Evolutionary conservation across 2,113 vertebrate genomes (phyloP).

Genomic region (Laticauda colubrina): DNA sequence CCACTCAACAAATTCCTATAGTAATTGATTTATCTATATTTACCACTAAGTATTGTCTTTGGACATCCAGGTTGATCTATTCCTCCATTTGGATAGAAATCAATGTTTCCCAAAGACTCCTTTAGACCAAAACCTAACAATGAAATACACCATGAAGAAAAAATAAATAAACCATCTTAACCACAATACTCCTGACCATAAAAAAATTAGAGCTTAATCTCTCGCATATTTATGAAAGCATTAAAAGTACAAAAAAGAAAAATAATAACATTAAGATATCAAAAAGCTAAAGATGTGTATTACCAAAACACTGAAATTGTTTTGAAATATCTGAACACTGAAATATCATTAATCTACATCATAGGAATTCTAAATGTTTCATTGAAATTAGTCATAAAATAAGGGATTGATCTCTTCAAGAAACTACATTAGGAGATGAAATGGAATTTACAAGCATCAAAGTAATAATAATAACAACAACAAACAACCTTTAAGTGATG

Average conservation of each 20-base stretch:
- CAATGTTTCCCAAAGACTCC: slow-evolving; percentile 82
- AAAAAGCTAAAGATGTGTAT: not conserved
- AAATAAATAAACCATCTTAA: slow-evolving; percentile 7
- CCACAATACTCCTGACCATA: not conserved
- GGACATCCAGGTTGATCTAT: slow-evolving; percentile 88
- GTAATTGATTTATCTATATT: slow-evolving; percentile 35
- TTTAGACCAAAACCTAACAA: slow-evolving; percentile 76
- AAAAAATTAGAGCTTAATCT: not conserved
- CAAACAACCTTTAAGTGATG: not conserved
- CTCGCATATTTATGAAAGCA: not conserved
- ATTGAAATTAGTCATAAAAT: not conserved
- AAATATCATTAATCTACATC: not conserved
- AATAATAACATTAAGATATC: not conserved
- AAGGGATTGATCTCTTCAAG: not conserved
- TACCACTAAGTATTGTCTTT: slow-evolving; percentile 81
- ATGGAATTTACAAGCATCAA: not conserved
- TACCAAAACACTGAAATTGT: not conserved
- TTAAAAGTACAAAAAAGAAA: not conserved
- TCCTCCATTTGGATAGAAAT: slow-evolving; percentile 90
- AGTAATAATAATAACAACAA: no score
- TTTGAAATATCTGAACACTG: no score
- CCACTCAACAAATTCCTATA: not conserved
- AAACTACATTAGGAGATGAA: not conserved
- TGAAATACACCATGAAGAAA: not conserved
- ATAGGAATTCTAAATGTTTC: not conserved